Evolutionary conservation across 2,113 vertebrate genomes (phyloP).

Genomic region (Platysternon megacephalum): DNA sequence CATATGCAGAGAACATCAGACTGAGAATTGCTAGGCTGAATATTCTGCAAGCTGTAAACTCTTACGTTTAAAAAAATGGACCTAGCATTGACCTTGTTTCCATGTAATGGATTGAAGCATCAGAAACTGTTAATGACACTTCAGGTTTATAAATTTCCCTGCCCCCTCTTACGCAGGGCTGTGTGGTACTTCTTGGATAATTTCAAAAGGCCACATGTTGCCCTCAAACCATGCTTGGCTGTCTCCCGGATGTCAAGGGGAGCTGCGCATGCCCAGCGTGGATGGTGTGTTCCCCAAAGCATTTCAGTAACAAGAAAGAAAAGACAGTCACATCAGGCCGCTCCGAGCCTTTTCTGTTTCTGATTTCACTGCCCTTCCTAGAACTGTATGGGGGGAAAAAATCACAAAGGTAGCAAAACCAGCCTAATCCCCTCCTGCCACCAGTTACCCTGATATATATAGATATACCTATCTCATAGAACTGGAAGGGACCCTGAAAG

Average conservation of each 20-base stretch:
- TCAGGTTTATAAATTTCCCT: neutral
- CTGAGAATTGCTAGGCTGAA: neutral
- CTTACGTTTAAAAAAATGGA: neutral
- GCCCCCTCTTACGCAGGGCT: neutral
- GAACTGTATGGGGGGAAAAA: neutral
- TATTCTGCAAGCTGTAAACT: neutral
- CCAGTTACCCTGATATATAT: neutral
- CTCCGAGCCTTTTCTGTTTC: neutral
- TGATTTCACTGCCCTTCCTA: neutral
- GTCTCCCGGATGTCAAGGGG: neutral
- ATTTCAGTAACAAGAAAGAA: fast-evolving
- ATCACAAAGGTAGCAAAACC: neutral
- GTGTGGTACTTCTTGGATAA: neutral
- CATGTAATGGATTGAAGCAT: neutral
- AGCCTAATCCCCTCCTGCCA: neutral
- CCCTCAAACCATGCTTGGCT: neutral
- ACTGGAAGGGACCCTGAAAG: too few species aligned
- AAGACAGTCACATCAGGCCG: neutral
- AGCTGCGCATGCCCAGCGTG: neutral
- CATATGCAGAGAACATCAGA: neutral
- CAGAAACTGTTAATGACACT: neutral
- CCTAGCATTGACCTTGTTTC: neutral
- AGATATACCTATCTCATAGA: too few species aligned
- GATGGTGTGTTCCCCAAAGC: neutral
- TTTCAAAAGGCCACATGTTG: conserved; percentile 1